Evolutionary conservation across 2,797 vertebrate species (phyloP).

Genomic region (Sebastes matsubarae): DNA sequence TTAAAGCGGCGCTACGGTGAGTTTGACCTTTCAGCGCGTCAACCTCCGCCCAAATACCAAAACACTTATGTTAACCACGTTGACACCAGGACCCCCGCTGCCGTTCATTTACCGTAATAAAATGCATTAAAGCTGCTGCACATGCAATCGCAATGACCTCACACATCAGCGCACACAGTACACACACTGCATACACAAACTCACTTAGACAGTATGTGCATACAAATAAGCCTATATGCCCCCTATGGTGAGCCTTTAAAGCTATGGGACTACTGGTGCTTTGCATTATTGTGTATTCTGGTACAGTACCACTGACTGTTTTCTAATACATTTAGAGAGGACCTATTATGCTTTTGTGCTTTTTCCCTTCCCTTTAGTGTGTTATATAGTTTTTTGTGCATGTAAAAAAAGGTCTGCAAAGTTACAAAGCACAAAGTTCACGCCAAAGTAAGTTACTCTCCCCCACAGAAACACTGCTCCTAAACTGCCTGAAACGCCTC

Average conservation of each 20-base stretch:
- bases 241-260: neutral
- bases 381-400: too few relatives aligned
- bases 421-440: too few relatives aligned
- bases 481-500: too few relatives aligned
- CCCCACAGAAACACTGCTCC: too few relatives aligned
- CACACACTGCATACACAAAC: conserved; percentile 4
- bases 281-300: neutral
- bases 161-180: conserved; percentile 4
- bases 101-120: conserved; percentile 45
- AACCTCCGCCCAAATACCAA: conserved; percentile 52
- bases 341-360: too few relatives aligned
- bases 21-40: conserved; percentile 62
- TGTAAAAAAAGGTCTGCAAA: too few relatives aligned
- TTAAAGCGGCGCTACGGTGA: conserved; percentile 28
- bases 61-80: conserved; percentile 50
- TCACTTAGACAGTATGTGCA: neutral
- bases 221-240: neutral
- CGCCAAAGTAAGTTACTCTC: accelerated
- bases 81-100: conserved; percentile 27
- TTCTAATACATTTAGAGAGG: neutral
- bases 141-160: neutral
- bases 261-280: too few relatives aligned
- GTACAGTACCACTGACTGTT: neutral
- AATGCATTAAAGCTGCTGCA: conserved; percentile 26
- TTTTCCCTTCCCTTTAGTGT: too few relatives aligned